Evolutionary conservation across 2,888 invertebrate genomes (phyloP), one percentile per base, ranked within the genome.

Genomic region (Caenorhabditis sp.): DNA sequence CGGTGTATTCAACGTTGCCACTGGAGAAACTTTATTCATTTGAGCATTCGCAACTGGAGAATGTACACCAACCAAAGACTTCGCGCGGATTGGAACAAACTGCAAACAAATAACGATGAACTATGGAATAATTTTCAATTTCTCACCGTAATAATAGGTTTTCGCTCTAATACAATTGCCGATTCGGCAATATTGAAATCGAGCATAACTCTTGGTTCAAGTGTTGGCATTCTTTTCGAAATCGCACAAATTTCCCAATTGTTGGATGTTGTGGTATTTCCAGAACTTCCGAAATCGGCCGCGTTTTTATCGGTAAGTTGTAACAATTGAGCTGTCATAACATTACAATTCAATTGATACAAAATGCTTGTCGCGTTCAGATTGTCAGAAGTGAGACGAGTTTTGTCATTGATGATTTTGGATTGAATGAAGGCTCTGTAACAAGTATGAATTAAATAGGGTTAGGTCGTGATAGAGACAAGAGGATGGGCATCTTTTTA

Each of bases 101-200:
- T 52, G 20, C 3, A 52, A 20, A 52, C 4, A 52, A 17, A 43
- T 17, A 43, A 43, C 43, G 5, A 12, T 43, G 2, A 36, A 36
- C 14, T 5, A 21, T 52, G 1, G 20, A 52, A 21, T 21, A 20
- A 52, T 23, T 4, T 7, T 21, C 1, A 23, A 52, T 21, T 8
- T 52, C 54, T 26, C 21, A 59, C 52, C 23, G 61, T 38, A 21
- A 67, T 20, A 23, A 63, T 50, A 3, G 70, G 65, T 5, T 60
- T 63, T 49, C 75, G 27, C 31, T 70, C 70, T 17, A 75, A 36
- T 21, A 70, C 21, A 36, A 70, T 49, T 1, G 62, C 59, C 0
- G 63, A 58, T 31, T 70, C 75, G 8, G 65, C 63, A 20, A 70
- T 63, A 43, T 68, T 75, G 25, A 75, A 70, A 50, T 75, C 75